Conservation (phyloP, 2,888 invertebrate genomes). For the Drosophila subquinaria region DNA sequence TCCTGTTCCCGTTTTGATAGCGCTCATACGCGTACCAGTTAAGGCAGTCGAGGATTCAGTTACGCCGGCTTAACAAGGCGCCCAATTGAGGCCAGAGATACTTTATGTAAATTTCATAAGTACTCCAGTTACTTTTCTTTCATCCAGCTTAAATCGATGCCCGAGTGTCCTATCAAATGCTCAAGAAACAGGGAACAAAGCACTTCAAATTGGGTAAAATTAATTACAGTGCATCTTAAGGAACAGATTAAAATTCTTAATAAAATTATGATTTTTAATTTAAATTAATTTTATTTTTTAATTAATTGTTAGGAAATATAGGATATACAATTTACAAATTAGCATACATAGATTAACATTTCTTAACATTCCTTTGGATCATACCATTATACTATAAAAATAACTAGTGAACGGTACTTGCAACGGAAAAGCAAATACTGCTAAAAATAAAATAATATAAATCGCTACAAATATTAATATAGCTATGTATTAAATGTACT, state of each 20-base stretch:
- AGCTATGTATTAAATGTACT: no score
- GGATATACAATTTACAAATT: no score
- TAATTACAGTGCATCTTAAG: background rate
- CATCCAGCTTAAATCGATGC: conserved; percentile 74
- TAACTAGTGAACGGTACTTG: no score
- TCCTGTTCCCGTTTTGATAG: conserved; percentile 36
- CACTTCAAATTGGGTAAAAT: background rate
- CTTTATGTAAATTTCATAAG: conserved; percentile 70
- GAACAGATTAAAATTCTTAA: background rate
- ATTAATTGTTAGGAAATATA: no score
- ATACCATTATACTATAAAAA: no score
- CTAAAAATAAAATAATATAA: no score
- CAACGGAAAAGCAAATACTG: no score
- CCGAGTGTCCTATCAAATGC: conserved; percentile 31
- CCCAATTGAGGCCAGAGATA: conserved; percentile 54
- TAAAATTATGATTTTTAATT: no score
- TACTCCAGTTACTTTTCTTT: conserved; percentile 56
- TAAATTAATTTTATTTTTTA: no score
- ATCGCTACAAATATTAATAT: no score
- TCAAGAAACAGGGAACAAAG: conserved; percentile 7
- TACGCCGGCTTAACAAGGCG: conserved; percentile 68
- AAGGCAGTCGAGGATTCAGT: conserved; percentile 58
- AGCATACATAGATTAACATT: no score
- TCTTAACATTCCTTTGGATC: no score
- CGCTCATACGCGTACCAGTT: conserved; percentile 13